Conservation (phyloP, 2,113 vertebrate genomes). For the Coturnix japonica region DNA sequence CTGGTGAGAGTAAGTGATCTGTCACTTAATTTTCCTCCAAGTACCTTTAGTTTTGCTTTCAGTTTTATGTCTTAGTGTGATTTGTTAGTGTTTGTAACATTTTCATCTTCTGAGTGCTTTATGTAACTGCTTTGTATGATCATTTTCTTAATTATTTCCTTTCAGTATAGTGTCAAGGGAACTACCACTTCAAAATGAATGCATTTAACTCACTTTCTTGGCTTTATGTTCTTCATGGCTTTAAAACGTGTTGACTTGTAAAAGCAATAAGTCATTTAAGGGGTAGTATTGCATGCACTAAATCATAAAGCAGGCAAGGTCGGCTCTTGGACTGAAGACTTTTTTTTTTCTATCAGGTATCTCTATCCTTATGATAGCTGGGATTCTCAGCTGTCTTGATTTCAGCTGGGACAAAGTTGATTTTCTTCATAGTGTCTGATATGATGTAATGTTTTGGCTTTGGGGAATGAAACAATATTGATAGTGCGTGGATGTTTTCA, state of each 20-base stretch:
- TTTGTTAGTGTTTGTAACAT: neutral
- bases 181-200: neutral
- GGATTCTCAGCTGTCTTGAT: neutral
- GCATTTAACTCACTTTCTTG: neutral
- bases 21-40: neutral
- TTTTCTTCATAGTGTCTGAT: neutral
- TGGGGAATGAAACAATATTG: neutral
- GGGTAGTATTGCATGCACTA: rapidly evolving
- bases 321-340: neutral
- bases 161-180: neutral
- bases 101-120: neutral
- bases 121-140: neutral
- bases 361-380: neutral
- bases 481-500: neutral
- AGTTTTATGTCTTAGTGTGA: constrained; percentile 29
- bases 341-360: neutral
- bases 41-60: constrained; percentile 39
- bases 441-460: neutral
- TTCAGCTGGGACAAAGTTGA: neutral
- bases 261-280: neutral
- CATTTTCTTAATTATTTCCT: neutral
- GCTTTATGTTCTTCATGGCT: neutral
- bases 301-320: neutral
- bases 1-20: constrained; percentile 17
- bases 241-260: neutral